Conservation (phyloP, 2,888 invertebrate genomes). For the Ormia ochracea region DNA sequence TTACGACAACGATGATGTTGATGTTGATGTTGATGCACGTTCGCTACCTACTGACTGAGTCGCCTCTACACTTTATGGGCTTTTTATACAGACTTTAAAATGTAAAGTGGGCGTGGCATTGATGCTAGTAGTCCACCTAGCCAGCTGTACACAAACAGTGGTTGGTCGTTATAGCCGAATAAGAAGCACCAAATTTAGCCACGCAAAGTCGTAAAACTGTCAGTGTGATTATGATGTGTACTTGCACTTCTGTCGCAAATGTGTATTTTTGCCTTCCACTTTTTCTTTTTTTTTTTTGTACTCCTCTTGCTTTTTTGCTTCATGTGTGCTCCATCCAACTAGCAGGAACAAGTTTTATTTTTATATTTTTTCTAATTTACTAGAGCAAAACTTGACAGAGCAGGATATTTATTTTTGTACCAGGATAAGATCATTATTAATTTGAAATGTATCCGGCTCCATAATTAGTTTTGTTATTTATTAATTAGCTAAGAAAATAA, state of each 20-base stretch:
- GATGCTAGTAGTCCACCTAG: conserved; percentile 38
- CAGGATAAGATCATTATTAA: conserved; percentile 55
- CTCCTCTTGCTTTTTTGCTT: too few species aligned
- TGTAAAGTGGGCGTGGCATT: conserved; percentile 63
- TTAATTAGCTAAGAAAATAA: conserved; percentile 37
- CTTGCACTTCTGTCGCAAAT: conserved; percentile 4
- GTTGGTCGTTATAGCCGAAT: conserved; percentile 28
- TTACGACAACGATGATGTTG: conserved; percentile 23
- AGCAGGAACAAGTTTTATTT: conserved; percentile 43
- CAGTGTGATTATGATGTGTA: conserved; percentile 63
- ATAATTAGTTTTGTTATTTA: conserved; percentile 49
- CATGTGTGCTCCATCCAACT: conserved; percentile 37
- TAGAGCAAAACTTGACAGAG: conserved; percentile 17
- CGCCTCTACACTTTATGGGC: conserved; percentile 29
- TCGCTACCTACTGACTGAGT: conserved; percentile 27
- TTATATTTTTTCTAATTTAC: neutral
- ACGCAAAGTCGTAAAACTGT: conserved; percentile 63
- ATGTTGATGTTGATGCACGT: conserved; percentile 45
- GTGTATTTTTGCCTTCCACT: neutral
- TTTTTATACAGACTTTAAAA: conserved; percentile 55
- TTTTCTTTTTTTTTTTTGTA: neutral
- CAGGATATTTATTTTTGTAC: conserved; percentile 48
- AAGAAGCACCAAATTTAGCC: conserved; percentile 60
- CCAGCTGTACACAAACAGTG: conserved; percentile 28
- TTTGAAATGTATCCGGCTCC: conserved; percentile 32